Evolutionary conservation across 2,888 invertebrate genomes (phyloP).

Genomic region (Theretra japonica): DNA sequence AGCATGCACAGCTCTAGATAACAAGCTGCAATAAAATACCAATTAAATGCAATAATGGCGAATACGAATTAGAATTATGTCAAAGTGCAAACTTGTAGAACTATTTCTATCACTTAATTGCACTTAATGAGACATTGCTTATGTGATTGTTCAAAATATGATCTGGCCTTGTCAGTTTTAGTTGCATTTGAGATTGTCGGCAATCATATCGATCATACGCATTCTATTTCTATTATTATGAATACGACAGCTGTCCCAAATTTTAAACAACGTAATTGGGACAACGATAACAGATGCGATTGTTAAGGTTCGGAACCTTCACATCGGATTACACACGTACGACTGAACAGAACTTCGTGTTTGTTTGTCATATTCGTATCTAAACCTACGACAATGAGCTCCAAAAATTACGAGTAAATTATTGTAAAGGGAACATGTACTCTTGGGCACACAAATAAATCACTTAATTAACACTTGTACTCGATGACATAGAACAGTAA

Average conservation of each 20-base stretch:
- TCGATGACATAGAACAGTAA: background rate
- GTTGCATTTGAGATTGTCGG: conserved; percentile 61
- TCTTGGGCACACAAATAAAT: background rate
- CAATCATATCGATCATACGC: conserved; percentile 60
- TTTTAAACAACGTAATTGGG: conserved; percentile 56
- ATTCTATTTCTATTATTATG: conserved; percentile 51
- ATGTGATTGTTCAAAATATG: conserved; percentile 62
- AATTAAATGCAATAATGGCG: background rate
- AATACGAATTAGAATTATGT: conserved; percentile 15
- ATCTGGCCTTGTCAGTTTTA: conserved; percentile 74
- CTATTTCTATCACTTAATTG: conserved; percentile 63
- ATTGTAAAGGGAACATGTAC: background rate
- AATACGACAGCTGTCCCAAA: conserved; percentile 57
- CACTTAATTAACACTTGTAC: background rate
- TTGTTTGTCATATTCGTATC: conserved; percentile 30
- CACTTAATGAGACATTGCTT: conserved; percentile 64
- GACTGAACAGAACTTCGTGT: too few relatives aligned
- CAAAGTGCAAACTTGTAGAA: conserved; percentile 47
- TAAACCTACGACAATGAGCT: background rate
- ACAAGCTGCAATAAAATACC: background rate
- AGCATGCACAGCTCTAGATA: conserved; percentile 1
- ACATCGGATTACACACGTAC: conserved; percentile 25
- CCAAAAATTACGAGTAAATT: background rate
- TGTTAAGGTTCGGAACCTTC: conserved; percentile 42
- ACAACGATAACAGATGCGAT: conserved; percentile 51